phyloP scores from a whole-genome alignment of 92 coral and sea anemone species.

The Nematostella vectensis region DNA sequence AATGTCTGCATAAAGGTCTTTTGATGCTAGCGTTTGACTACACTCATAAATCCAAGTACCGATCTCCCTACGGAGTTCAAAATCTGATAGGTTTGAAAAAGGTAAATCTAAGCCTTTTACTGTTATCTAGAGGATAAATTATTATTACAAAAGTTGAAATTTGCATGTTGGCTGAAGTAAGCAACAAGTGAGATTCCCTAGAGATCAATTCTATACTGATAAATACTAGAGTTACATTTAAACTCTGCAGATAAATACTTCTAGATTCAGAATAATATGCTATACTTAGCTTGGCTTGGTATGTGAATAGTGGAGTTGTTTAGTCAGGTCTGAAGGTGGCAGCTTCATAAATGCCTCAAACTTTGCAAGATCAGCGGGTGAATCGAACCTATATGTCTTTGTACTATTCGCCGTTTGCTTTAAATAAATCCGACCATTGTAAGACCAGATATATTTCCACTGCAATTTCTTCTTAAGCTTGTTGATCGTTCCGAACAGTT shows the following conservation, averaged over 20 bases:
- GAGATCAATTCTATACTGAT: too few relatives aligned
- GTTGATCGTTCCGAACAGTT: constrained; percentile 17
- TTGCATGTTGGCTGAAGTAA: too few relatives aligned
- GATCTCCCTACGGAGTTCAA: constrained; percentile 7
- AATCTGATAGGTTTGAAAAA: too few relatives aligned
- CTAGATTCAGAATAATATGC: too few relatives aligned
- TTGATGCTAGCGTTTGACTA: constrained; percentile 10
- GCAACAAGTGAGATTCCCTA: too few relatives aligned
- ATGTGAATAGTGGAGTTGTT: too few relatives aligned
- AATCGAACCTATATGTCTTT: constrained; percentile 3
- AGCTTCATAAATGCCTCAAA: background rate
- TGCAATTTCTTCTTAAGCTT: background rate
- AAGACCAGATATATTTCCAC: constrained; percentile 36
- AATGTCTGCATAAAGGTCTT: constrained; percentile 10
- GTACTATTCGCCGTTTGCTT: constrained; percentile 15
- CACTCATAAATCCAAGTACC: constrained; percentile 15
- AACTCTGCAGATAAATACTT: too few relatives aligned
- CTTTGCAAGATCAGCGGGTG: background rate
- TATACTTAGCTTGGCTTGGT: constrained; percentile 3
- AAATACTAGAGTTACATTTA: too few relatives aligned
- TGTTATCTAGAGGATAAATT: too few relatives aligned
- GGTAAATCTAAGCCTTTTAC: too few relatives aligned
- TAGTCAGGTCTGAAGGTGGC: too few relatives aligned
- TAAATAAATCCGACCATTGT: constrained; percentile 27
- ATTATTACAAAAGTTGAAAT: too few relatives aligned